Evolutionary conservation across 53 echinoderm and acorn worm species (phyloP), one percentile per base, ranked within the genome.

Genomic region (Apostichopus leukothele): DNA sequence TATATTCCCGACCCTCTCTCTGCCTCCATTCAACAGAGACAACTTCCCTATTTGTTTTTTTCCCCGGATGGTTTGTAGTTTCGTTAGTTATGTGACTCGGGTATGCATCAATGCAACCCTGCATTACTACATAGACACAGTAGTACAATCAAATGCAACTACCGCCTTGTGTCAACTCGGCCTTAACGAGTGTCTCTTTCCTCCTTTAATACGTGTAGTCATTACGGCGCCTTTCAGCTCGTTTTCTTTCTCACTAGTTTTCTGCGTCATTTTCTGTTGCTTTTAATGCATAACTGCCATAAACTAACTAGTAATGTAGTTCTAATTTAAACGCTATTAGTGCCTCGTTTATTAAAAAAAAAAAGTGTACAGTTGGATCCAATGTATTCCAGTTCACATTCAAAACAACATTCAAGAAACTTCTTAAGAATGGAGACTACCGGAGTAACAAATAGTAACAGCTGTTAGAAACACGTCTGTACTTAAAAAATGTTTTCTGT

Each of bases 311-410:
- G 85, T 60, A 85, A 85, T 85, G 67, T 85, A 85, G 85, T 60
- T 60, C 85, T 85, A 85, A 85, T 85, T 85, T 85, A 85, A 85
- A 85, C 85, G 85, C 85, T 85, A 85, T 85, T 85, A 85, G 85
- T 18, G 50, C 85, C 50, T 85, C 63, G 66, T 85, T 85, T 63
- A 50, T 85, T 81, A 59, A 22, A 22, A 81, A 81, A 80, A 57
- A 76, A 6, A 52, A 76, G 77, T 22, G 77, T 9, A n/a, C 5
- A 71, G 20, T 71, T n/a, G 6, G 18, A 18, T 71, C n/a, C 18
- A 71, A 71, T 71, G 20, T 71, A 39, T 71, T 71, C 18, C 71
- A 19, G 18, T 71, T 71, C 3, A 63, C 6, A 71, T 71, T 71
- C 71, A 71, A 57, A 19, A n/a, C 71, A 71, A 71, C 71, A 71